Evolutionary conservation across 2,888 invertebrate species (phyloP).

Genomic region (Antitype chi): DNA sequence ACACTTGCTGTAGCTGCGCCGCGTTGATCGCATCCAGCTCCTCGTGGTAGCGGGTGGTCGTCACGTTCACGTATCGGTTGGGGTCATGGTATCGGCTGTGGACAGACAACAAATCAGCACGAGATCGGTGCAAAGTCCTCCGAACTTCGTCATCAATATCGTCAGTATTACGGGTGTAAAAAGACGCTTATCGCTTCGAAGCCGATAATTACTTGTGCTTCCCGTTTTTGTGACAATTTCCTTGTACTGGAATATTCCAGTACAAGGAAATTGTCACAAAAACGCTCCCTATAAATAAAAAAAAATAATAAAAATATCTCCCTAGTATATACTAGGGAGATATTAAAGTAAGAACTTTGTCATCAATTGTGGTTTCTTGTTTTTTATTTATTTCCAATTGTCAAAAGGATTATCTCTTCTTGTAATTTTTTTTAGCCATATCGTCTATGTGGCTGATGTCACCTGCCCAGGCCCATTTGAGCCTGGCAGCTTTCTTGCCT

Average conservation of each 20-base stretch:
- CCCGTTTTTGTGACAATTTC: neutral
- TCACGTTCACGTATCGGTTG: slow-evolving; percentile 47
- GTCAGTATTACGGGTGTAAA: neutral
- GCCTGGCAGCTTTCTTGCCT: too few relatives aligned
- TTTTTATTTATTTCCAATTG: too few relatives aligned
- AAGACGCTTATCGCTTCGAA: neutral
- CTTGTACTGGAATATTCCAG: neutral
- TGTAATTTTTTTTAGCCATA: too few relatives aligned
- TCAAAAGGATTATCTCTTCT: too few relatives aligned
- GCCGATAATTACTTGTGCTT: neutral
- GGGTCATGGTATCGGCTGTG: slow-evolving; percentile 47
- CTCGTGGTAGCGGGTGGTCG: slow-evolving; percentile 26
- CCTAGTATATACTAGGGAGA: neutral
- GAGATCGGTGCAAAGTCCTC: neutral
- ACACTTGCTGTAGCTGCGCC: slow-evolving; percentile 57
- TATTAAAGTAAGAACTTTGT: neutral
- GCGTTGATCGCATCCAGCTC: slow-evolving; percentile 39
- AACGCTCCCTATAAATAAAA: too few relatives aligned
- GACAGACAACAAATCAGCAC: slow-evolving; percentile 1
- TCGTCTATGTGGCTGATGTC: too few relatives aligned
- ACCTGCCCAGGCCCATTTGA: too few relatives aligned
- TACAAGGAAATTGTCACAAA: too few relatives aligned
- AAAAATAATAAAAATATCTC: too few relatives aligned
- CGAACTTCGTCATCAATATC: neutral
- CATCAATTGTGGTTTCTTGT: too few relatives aligned